Evolutionary conservation across 92 coral and sea anemone species (phyloP).

Genomic region (Zoanthus gigantus): DNA sequence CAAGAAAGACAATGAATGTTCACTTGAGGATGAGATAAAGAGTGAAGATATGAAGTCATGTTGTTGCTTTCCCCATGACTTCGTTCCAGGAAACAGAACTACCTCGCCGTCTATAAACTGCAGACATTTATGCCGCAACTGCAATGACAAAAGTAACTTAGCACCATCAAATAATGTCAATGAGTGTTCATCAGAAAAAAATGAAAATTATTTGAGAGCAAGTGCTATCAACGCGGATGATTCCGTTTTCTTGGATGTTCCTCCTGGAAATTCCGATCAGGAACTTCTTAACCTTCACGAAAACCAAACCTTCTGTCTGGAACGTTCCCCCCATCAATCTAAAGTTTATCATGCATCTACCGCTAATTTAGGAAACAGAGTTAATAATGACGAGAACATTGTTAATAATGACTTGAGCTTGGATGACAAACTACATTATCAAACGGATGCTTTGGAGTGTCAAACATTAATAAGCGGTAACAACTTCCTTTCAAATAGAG

Average conservation of each 20-base stretch:
- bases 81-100: background rate
- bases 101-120: background rate
- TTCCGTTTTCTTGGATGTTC: conserved; percentile 21
- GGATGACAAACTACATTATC: background rate
- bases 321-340: background rate
- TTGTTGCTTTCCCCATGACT: background rate
- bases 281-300: background rate
- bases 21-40: background rate
- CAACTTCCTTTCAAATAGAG: background rate
- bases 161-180: background rate
- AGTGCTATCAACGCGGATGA: background rate
- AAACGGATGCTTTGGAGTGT: background rate
- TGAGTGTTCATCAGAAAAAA: background rate
- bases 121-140: background rate
- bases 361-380: background rate
- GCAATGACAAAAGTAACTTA: background rate
- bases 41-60: background rate
- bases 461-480: background rate
- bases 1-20: background rate
- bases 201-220: background rate
- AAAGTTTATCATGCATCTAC: background rate
- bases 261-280: background rate
- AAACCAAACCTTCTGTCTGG: background rate
- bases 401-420: background rate
- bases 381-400: background rate